A percentile compares a stretch with the other conserved stretches of the same genome.
These are phyloP conservation scores for Poecile montanus DNA, from an alignment of 2,797 vertebrate genomes.

Conservation along the genomic window DNA sequence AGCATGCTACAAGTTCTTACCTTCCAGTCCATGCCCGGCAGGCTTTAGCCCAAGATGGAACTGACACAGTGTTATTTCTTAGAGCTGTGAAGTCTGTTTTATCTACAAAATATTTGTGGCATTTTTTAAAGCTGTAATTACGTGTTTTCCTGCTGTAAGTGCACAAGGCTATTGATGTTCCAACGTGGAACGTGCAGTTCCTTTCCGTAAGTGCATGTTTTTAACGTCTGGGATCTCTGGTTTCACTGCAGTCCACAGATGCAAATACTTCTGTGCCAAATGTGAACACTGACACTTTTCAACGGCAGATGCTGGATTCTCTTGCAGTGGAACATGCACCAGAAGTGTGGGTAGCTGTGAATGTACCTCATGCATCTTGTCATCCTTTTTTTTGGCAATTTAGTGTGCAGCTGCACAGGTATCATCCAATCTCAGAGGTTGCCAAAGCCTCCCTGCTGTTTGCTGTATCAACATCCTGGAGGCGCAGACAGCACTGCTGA, in stretches of 20 bases:
- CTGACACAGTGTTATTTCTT: slow-evolving; percentile 30
- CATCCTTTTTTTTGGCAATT: background rate
- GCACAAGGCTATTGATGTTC: slow-evolving; percentile 12
- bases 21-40: background rate
- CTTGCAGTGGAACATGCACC: background rate
- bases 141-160: slow-evolving; percentile 35
- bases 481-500: background rate
- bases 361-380: background rate
- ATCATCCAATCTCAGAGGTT: background rate
- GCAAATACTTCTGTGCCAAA: slow-evolving; percentile 76
- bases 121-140: slow-evolving; percentile 31
- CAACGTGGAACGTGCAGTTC: background rate
- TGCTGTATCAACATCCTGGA: background rate
- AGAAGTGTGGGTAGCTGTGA: slow-evolving; percentile 3
- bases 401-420: background rate
- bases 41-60: slow-evolving; percentile 26
- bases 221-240: slow-evolving; percentile 62
- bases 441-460: background rate
- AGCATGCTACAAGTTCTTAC: background rate
- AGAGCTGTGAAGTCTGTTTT: slow-evolving; percentile 17
- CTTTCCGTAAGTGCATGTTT: slow-evolving; percentile 50
- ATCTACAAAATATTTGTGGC: slow-evolving; percentile 28
- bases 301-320: slow-evolving; percentile 14
- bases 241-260: slow-evolving; percentile 63
- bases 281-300: slow-evolving; percentile 18